phyloP scores from a whole-genome alignment of 2,888 invertebrate genomes.

The Euzophera pinguis region DNA sequence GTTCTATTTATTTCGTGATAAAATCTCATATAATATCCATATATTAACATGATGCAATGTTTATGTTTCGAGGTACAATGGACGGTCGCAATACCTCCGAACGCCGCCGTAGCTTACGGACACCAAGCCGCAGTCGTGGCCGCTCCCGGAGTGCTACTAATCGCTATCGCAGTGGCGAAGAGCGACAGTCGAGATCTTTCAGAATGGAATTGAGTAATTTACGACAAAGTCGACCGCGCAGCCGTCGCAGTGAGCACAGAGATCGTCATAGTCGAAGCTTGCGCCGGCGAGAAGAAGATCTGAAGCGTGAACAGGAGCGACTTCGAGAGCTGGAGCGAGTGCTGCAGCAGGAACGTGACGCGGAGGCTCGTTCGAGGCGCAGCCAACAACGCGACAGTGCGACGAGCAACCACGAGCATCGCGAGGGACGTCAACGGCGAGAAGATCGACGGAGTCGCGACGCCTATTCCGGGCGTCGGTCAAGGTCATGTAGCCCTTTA shows the following conservation, averaged over 20 bases:
- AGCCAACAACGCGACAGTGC: background rate
- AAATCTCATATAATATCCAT: no score
- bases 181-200: background rate
- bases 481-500: conserved; percentile 16
- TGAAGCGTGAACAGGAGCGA: background rate
- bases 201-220: background rate
- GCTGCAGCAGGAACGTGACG: background rate
- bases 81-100: no score
- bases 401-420: background rate
- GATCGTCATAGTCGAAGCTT: background rate
- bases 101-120: no score
- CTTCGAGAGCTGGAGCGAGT: background rate
- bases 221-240: background rate
- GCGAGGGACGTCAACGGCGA: background rate
- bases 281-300: background rate
- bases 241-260: background rate
- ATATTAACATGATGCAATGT: no score
- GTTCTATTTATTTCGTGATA: no score
- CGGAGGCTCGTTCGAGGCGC: background rate
- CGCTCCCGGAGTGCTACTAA: no score
- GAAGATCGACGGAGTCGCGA: background rate
- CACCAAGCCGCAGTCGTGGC: no score
- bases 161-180: no score
- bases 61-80: no score
- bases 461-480: background rate